Evolutionary conservation across 2,113 vertebrate species (phyloP), one percentile per base, ranked within the genome.

Genomic region (Corapipo altera): DNA sequence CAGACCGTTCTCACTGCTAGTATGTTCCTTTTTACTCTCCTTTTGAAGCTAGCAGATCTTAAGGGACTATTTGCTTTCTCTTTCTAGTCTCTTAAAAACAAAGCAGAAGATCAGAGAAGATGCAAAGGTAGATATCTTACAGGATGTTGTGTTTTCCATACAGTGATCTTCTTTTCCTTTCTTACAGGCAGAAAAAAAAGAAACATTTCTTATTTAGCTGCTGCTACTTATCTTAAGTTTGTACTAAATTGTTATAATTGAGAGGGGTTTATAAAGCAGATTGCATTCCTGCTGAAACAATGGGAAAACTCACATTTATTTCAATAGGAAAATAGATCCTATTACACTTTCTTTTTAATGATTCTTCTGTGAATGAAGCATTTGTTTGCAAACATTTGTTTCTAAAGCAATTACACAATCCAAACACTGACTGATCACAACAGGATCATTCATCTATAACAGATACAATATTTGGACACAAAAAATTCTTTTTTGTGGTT

Each of bases 21-120:
- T n/a, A 71, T 22, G 9, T 65, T 91, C 58, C n/a, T 79, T 94
- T 94, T 81, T 46, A 85, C 33, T 67, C 46, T 59, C 80, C 49
- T 91, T 92, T 93, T 91, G 89, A 75, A 93, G 70, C 64, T 75
- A 92, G 54, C n/a, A 73, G 69, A 89, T 91, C 86, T 94, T 61
- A 77, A 89, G 74, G 41, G 62, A 76, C 23, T 44, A 67, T 85
- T 80, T 95, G 30, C 21, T 81, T 90, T 84, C 57, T 61, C 57
- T 35, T 61, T 74, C 41, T 26, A 41, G 44, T 51, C 55, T 77
- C 54, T 65, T 75, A 78, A 93, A 95, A 88, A 70, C 44, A 79
- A 81, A 43, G 49, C 8, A 85, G 61, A 77, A 75, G 76, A 96
- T 92, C 79, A 95, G 91, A 92, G 84, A 91, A 82, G 82, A 89